Percentiles rank a stretch among this genome's conserved stretches.
Conservation (phyloP, 2,888 invertebrate species). For the Coelopa pilipes region DNA sequence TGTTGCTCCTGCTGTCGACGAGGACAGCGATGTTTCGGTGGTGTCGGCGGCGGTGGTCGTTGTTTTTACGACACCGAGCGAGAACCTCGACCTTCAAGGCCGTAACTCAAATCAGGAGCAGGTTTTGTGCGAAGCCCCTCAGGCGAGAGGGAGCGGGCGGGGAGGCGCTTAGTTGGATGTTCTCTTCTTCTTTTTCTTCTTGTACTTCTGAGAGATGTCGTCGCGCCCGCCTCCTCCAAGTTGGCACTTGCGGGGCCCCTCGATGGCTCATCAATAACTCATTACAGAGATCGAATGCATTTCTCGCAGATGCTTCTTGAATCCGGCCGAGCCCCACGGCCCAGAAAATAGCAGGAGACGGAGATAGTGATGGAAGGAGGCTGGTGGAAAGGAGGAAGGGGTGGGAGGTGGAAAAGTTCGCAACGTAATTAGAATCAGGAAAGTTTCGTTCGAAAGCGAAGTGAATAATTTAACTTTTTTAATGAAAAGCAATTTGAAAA, state of each 20-base stretch:
- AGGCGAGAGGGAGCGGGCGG: too few species aligned
- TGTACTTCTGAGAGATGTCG: too few species aligned
- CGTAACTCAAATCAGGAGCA: not conserved
- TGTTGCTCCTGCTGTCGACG: not conserved
- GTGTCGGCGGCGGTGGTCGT: not conserved
- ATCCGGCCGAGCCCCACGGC: not conserved
- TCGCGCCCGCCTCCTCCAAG: too few species aligned
- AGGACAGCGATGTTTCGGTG: not conserved
- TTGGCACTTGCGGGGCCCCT: not conserved
- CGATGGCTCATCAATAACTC: conserved; percentile 1
- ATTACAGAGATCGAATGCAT: not conserved
- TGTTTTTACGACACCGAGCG: not conserved
- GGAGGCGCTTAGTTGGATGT: too few species aligned
- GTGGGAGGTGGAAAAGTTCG: too few species aligned
- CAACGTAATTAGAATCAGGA: not conserved
- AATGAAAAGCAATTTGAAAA: conserved; percentile 15
- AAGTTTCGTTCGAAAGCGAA: not conserved
- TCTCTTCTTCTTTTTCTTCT: too few species aligned
- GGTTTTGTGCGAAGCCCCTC: too few species aligned
- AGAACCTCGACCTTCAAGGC: conserved; percentile 14
- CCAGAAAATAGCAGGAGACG: not conserved
- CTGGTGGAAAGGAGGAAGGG: not conserved
- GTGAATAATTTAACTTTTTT: conserved; percentile 2
- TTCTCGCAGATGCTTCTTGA: not conserved
- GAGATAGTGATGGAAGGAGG: not conserved